Evolutionary conservation across 2,113 vertebrate genomes (phyloP), one percentile per base, ranked within the genome.

Genomic region (Cebidichthys violaceus): DNA sequence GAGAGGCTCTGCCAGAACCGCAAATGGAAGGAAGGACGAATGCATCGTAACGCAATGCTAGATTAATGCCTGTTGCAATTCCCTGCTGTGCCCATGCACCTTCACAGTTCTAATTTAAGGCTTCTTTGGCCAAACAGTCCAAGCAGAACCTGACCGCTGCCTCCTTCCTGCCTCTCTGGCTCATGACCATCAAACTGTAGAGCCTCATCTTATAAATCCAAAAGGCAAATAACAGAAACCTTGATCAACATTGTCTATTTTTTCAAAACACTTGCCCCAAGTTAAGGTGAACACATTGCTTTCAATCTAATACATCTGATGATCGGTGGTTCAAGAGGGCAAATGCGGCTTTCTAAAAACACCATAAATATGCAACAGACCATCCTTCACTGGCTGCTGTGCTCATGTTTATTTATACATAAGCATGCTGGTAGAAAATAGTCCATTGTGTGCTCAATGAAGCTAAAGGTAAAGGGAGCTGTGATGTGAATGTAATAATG

Each of bases 81-180:
- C 86, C 77, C 45, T 1, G n/a, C 75, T 62, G 86, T 83, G 80
- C 78, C 65, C 31, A 22, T 68, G 75, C 73, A 82, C 73, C 77
- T 86, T 85, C 70, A 81, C 82, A 75, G 77, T 78, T 82, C 77
- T 86, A 85, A 90, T 90, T 90, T 89, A 89, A 90, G 87, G 83
- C 87, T 86, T 71, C 74, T 77, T 77, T 83, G 85, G 70, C 75
- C 78, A 72, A 79, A 60, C 82, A 67, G 75, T 79, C 79, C 72
- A 81, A 72, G 75, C 71, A 76, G 75, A 89, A 72, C 45, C 37
- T 33, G 73, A 55, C 39, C n/a, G 50, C 60, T 35, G 33, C 72
- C 65, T 66, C 69, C 50, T 27, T 60, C 65, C 17, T 67, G 15
- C 61, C 66, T 75, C 73, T 73, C 27, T 4, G 10, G 55, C 66